Evolutionary conservation across 2,888 invertebrate genomes (phyloP).

Genomic region (Heliconius sara): DNA sequence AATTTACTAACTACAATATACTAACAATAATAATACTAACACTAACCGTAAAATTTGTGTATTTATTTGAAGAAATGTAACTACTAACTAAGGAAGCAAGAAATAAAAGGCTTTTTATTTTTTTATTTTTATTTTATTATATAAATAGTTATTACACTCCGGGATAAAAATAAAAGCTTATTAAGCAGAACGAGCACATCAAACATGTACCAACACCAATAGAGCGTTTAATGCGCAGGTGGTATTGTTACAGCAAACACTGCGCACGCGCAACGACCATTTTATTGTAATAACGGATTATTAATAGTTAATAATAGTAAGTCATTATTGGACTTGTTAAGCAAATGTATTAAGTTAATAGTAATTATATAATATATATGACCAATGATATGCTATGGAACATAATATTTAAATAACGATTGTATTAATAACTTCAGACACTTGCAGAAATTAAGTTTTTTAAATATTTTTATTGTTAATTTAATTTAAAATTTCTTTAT

Average conservation of each 20-base stretch:
- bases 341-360: not conserved
- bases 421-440: too few relatives aligned
- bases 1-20: too few relatives aligned
- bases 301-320: not conserved
- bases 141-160: not conserved
- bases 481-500: too few relatives aligned
- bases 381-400: not conserved
- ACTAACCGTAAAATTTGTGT: too few relatives aligned
- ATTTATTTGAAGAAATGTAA: too few relatives aligned
- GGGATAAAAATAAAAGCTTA: not conserved
- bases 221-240: conserved; percentile 29
- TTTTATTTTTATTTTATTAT: too few relatives aligned
- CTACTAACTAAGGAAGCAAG: too few relatives aligned
- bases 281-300: conserved; percentile 14
- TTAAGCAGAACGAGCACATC: conserved; percentile 3
- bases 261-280: conserved; percentile 29
- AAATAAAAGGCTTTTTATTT: too few relatives aligned
- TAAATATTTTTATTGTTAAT: too few relatives aligned
- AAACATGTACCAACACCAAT: conserved; percentile 26
- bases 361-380: not conserved
- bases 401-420: not conserved
- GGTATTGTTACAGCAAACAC: conserved; percentile 37
- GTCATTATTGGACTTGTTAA: not conserved
- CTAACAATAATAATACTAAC: too few relatives aligned
- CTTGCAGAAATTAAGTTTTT: too few relatives aligned